Base-by-base conservation (phyloP, 2,888 invertebrate genomes). In the Allophyes oxyacanthae region DNA sequence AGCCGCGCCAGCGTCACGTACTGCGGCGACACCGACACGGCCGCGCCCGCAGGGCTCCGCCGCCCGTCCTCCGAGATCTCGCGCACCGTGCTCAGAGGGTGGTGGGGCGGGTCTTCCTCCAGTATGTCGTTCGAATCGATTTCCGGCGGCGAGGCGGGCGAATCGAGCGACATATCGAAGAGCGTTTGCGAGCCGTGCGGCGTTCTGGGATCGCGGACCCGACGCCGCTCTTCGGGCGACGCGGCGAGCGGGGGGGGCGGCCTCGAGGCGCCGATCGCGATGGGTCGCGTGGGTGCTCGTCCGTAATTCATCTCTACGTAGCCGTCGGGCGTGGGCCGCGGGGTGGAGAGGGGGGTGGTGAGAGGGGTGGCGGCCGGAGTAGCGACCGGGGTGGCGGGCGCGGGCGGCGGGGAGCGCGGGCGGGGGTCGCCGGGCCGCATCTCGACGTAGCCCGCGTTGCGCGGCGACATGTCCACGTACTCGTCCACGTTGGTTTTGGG, bases 111-210 rank as follows among this genome's bases (percentile, higher is more conserved):
- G 32, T 86, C 79, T 25, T 88, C 88, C 14, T 77, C 79, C 9
- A 79, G 60, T 3, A 84, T 83, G 57, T 92, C 89, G 1, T 84
- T 76, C 8, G 74, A 64, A 14, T 90, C 85, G 0, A 89, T 82
- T 64, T 95, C 95, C 15, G 94, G 90, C 0, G 96, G 96, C 2
- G 96, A 95, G 11, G 95, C 94, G 0, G 96, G 96, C 68, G 96
- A 96, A 81, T 96, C 96, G 40, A 96, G 84, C 59, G 95, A 96
- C 75, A 96, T 94, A 0, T 96, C 96, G 83, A 96, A 96, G 59
- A 96, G 95, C 0, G 96, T 95, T 53, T 95, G 94, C 6, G 95
- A 95, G 41, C 95, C 95, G 1, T 95, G 95, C 0, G 95, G 95
- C 0, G 95, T 95, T 2, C 91, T 84, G 0, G 51, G 53, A 6